Conservation (phyloP, 30 jellyfish, hydroid and myxozoan species). For the Nemopilema nomurai region DNA sequence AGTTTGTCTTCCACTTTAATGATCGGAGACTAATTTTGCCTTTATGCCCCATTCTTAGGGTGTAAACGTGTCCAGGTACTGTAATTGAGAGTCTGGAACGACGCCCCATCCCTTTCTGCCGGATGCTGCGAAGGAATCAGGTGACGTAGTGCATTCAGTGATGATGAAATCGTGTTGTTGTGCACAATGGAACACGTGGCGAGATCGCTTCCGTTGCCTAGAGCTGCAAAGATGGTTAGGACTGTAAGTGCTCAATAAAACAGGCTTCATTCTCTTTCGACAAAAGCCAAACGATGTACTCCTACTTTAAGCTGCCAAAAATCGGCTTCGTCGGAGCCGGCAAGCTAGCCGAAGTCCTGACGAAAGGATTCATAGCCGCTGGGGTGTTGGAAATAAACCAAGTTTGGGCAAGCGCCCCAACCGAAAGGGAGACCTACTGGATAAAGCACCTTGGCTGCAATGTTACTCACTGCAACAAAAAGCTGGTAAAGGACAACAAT, state of each 20-base stretch:
- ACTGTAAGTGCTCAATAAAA: background rate
- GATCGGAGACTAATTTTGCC: too few species aligned
- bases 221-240: constrained; percentile 2
- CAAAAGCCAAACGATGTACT: constrained; percentile 59
- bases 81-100: too few species aligned
- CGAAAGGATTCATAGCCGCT: constrained; percentile 95
- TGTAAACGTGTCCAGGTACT: too few species aligned
- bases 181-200: constrained; percentile 9
- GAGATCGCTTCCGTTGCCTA: constrained; percentile 36
- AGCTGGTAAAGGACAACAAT: constrained; percentile 75
- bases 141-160: background rate
- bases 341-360: constrained; percentile 92
- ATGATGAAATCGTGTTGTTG: background rate
- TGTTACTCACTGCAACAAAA: constrained; percentile 74
- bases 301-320: constrained; percentile 80
- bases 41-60: too few species aligned
- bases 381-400: constrained; percentile 91
- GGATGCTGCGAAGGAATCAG: background rate
- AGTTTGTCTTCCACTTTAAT: too few species aligned
- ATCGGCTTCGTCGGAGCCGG: constrained; percentile 98
- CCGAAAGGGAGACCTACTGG: constrained; percentile 85
- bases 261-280: background rate
- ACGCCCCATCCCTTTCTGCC: too few species aligned
- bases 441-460: constrained; percentile 83
- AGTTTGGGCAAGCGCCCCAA: constrained; percentile 97